phyloP scores from a whole-genome alignment of 2,797 vertebrate genomes.

The Ispidina lecontei region DNA sequence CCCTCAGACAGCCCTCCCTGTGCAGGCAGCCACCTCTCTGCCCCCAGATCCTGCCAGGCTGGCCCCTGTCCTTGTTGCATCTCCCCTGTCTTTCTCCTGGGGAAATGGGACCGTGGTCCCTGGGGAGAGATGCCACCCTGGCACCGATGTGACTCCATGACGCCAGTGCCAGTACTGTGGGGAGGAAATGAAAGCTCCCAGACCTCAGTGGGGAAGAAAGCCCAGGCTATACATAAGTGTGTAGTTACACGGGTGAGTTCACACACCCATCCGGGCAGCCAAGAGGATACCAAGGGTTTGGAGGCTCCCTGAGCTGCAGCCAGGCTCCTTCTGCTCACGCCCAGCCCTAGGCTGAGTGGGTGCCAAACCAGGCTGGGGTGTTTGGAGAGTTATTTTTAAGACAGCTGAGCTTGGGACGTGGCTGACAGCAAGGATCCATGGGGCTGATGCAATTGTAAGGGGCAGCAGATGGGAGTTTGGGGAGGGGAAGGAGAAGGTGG shows the following conservation, averaged over 20 bases:
- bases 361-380: neutral
- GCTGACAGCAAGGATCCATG: neutral
- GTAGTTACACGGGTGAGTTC: fast-evolving
- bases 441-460: neutral
- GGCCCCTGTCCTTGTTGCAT: fast-evolving
- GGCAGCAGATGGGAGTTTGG: neutral
- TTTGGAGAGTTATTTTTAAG: neutral
- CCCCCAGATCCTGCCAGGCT: fast-evolving
- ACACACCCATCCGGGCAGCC: neutral
- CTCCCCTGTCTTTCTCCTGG: neutral
- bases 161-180: neutral
- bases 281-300: neutral
- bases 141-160: fast-evolving
- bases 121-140: neutral
- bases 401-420: neutral
- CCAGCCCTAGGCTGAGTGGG: neutral
- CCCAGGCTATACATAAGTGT: neutral
- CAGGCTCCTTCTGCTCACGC: neutral
- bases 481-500: neutral
- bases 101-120: fast-evolving
- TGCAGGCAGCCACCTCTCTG: fast-evolving
- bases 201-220: fast-evolving
- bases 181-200: neutral
- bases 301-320: fast-evolving
- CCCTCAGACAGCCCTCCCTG: neutral